A percentile compares a stretch with the other conserved stretches of the same genome.
phyloP scores from a whole-genome alignment of 2,888 invertebrate genomes.

The Nephrotoma guestfalica region DNA sequence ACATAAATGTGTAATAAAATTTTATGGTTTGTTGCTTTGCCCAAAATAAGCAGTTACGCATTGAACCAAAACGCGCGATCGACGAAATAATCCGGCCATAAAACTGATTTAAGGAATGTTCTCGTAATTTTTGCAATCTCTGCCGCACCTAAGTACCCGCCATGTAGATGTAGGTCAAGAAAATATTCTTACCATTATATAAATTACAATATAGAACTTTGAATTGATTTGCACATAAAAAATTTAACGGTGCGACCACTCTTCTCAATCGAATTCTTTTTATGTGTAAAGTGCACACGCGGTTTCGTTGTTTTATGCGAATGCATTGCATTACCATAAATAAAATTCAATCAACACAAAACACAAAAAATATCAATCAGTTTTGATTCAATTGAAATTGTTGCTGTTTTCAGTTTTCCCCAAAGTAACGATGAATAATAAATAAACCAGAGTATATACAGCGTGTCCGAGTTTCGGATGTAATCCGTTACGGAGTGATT shows the following conservation, averaged over 20 bases:
- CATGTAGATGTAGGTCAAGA: neutral
- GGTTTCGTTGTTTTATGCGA: neutral
- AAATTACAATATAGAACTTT: neutral
- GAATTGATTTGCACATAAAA: neutral
- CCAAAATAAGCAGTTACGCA: neutral
- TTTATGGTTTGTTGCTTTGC: neutral
- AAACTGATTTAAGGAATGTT: neutral
- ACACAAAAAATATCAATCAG: neutral
- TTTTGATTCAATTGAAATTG: neutral
- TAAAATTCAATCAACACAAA: neutral
- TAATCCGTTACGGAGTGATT: no score
- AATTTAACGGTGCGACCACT: neutral
- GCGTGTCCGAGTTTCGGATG: no score
- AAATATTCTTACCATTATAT: neutral
- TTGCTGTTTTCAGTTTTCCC: neutral
- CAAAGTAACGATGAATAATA: neutral
- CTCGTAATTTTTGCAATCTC: no score
- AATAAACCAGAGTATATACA: neutral
- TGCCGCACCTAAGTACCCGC: neutral
- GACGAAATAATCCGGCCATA: neutral
- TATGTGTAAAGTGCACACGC: neutral
- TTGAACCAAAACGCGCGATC: neutral
- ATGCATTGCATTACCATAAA: neutral
- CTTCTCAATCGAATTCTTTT: neutral
- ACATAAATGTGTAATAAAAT: neutral